Evolutionary conservation across 2,888 invertebrate species (phyloP).

Genomic region (Teinopalpus imperialis): DNA sequence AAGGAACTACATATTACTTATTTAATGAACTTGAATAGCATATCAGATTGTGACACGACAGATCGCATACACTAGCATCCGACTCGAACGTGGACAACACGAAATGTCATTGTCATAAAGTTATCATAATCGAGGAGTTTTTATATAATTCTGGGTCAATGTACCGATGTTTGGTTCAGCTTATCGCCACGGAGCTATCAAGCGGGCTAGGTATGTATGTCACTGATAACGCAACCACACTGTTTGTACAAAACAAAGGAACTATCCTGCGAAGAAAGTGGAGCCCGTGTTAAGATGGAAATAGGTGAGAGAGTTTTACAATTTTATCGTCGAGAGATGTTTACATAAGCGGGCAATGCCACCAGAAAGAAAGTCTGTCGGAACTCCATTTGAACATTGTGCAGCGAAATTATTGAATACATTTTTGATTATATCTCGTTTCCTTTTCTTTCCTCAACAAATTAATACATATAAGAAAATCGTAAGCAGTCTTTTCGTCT

Average conservation of each 20-base stretch:
- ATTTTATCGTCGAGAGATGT: conserved; percentile 5
- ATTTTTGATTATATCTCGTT: no score
- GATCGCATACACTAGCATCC: conserved; percentile 29
- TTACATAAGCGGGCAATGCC: conserved; percentile 10
- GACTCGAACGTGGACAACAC: conserved; percentile 43
- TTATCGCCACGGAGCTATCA: conserved; percentile 68
- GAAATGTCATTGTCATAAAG: conserved; percentile 75
- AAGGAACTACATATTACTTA: no score
- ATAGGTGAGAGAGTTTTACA: conserved; percentile 11
- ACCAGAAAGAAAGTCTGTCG: not conserved
- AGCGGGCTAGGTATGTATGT: conserved; percentile 71
- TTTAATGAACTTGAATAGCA: conserved; percentile 5
- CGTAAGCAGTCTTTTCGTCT: no score
- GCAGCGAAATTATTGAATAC: no score
- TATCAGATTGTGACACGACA: conserved; percentile 1
- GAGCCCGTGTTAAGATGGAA: conserved; percentile 11
- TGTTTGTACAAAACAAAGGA: conserved; percentile 52
- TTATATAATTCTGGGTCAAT: conserved; percentile 81
- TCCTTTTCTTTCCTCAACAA: no score
- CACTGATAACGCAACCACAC: conserved; percentile 64
- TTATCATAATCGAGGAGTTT: conserved; percentile 74
- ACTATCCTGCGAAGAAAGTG: conserved; percentile 28
- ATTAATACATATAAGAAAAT: no score
- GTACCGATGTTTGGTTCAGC: conserved; percentile 77
- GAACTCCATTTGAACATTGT: no score